These are phyloP conservation scores for Indicator indicator DNA, from an alignment of 2,113 vertebrate genomes.

Conservation along the genomic window DNA sequence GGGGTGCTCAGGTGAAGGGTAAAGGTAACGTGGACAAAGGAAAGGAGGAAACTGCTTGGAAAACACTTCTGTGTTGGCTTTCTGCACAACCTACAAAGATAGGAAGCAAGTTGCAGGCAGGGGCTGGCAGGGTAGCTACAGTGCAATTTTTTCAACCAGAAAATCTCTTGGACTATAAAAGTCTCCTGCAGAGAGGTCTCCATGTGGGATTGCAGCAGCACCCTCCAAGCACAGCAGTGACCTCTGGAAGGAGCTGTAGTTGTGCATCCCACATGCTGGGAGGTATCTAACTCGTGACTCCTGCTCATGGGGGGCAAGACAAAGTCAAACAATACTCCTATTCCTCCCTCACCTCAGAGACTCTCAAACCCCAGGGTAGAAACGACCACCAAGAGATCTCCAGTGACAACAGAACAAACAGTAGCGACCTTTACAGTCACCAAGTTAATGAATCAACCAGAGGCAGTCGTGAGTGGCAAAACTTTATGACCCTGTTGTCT, in stretches of 20 bases:
- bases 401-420: background rate
- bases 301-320: background rate
- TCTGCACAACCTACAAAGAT: background rate
- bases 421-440: background rate
- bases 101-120: background rate
- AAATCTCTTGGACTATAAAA: background rate
- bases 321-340: background rate
- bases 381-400: background rate
- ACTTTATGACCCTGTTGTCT: background rate
- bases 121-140: rapidly evolving
- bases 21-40: background rate
- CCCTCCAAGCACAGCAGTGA: background rate
- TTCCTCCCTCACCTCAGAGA: background rate
- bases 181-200: background rate
- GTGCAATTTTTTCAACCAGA: background rate
- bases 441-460: background rate
- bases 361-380: background rate
- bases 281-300: background rate
- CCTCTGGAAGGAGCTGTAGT: background rate
- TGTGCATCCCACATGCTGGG: background rate
- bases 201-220: background rate
- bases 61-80: constrained; percentile 2
- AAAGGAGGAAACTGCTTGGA: background rate
- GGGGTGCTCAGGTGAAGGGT: background rate
- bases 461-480: background rate